A percentile compares a stretch with the other conserved stretches of the same genome.
Evolutionary conservation across 2,113 vertebrate species (phyloP).

Genomic region (Chaetorhynchus papuensis): DNA sequence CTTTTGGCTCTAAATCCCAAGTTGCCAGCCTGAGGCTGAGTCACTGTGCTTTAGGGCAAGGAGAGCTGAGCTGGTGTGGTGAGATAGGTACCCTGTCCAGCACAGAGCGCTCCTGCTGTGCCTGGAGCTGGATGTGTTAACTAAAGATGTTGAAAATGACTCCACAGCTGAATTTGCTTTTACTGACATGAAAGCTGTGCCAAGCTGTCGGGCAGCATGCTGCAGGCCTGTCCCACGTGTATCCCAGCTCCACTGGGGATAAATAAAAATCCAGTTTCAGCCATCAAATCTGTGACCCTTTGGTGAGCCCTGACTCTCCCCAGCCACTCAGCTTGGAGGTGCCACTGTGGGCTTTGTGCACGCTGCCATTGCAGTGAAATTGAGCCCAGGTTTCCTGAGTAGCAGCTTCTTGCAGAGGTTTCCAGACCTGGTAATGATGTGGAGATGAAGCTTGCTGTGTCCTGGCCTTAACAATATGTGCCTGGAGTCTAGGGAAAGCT

Average conservation of each 20-base stretch:
- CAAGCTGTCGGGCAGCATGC: neutral
- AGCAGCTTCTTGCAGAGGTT: neutral
- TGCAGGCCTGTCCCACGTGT: neutral
- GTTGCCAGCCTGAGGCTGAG: neutral
- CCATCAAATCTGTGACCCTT: neutral
- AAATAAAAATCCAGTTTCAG: neutral
- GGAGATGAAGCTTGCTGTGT: neutral
- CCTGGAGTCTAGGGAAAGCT: neutral
- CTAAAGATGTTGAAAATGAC: neutral
- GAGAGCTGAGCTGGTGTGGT: neutral
- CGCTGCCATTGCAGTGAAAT: neutral
- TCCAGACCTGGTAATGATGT: neutral
- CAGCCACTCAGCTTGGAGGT: neutral
- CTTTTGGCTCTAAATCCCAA: neutral
- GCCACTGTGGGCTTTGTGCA: neutral
- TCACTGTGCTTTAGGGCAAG: neutral
- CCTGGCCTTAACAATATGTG: rapidly evolving
- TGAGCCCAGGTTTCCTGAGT: neutral
- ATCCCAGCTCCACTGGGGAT: neutral
- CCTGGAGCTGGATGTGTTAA: neutral
- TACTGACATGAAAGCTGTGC: neutral
- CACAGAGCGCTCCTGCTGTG: rapidly evolving
- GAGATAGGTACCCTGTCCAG: neutral
- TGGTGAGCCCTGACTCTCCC: neutral
- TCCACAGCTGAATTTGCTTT: neutral